A percentile compares a stretch with the other conserved stretches of the same genome.
phyloP scores from a whole-genome alignment of 2,797 vertebrate species.

The Gobio occitaniae region DNA sequence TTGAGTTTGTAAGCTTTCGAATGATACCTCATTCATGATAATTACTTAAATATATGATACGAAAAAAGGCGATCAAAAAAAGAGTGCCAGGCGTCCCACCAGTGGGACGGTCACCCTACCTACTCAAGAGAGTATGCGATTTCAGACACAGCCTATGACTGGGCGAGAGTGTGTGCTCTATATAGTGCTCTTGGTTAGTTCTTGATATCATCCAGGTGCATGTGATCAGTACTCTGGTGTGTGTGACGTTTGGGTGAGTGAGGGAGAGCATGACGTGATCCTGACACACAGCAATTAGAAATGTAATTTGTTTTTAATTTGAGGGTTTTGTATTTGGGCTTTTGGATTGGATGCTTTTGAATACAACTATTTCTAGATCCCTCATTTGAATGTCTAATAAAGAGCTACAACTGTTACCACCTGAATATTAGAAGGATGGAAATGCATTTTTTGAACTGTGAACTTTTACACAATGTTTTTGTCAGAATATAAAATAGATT shows the following conservation, averaged over 20 bases:
- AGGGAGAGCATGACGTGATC: not conserved
- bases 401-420: not conserved
- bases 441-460: not conserved
- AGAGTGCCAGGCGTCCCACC: too few relatives aligned
- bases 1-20: too few relatives aligned
- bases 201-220: not conserved
- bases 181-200: not conserved
- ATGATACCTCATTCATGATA: too few relatives aligned
- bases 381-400: conserved; percentile 14
- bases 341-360: conserved; percentile 57
- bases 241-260: too few relatives aligned
- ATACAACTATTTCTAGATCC: not conserved
- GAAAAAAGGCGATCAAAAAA: too few relatives aligned
- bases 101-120: too few relatives aligned
- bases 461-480: not conserved
- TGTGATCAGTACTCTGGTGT: not conserved
- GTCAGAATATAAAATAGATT: not conserved
- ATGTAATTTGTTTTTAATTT: conserved; percentile 61
- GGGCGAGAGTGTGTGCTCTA: not conserved
- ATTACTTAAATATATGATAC: too few relatives aligned
- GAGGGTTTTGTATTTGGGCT: conserved; percentile 55
- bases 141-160: not conserved
- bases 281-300: conserved; percentile 61
- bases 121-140: too few relatives aligned
- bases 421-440: conserved; percentile 19